Evolutionary conservation across 1,140 invertebrate species (phyloP), one percentile per base, ranked within the genome.

Genomic region (Protaetia brevitarsis): DNA sequence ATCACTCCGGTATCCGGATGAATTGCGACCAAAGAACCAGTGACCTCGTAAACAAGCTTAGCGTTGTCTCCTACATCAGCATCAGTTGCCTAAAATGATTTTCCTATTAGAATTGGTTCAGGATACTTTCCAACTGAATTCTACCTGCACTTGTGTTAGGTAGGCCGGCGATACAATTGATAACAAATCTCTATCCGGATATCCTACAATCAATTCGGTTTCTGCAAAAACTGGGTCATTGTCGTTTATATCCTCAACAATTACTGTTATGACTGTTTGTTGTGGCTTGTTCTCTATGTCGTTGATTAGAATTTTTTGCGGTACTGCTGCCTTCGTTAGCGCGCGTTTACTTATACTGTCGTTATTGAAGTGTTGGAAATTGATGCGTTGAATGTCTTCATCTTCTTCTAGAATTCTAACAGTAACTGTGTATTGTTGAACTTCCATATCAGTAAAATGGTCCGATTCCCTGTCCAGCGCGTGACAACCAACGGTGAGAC

Each of bases 221-320:
- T 75, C 71, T 60, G 76, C 64, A 69, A 82, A 82, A 68, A 79
- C 74, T 3, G 82, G 81, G 16, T 66, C 21, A 66, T 83, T 80
- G 62, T 83, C 80, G 67, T 83, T 83, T 6, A 81, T 80, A 69
- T 83, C 82, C n/a, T 78, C 77, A 3, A 83, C 78, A 36, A 82
- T 79, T 16, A 82, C 67, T 61, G 79, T 79, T 3, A 83, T 77
- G 28, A 81, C 69, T 45, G 75, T 79, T 13, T 77, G 70, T 62
- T 76, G 74, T 3, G 76, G 63, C 51, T 78, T 76, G 66, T 62
- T 62, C 3, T 0, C 4, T 4, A 62, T 62, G 3, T 62, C 29
- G 10, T 16, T 26, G 10, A 62, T 62, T n/a, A 26, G n/a, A 1
- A 34, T n/a, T 23, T 21, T 36, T 36, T 62, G 29, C 11, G 10